phyloP scores from a whole-genome alignment of 2,113 vertebrate species.

The Stomatorhinus ivindoensis region DNA sequence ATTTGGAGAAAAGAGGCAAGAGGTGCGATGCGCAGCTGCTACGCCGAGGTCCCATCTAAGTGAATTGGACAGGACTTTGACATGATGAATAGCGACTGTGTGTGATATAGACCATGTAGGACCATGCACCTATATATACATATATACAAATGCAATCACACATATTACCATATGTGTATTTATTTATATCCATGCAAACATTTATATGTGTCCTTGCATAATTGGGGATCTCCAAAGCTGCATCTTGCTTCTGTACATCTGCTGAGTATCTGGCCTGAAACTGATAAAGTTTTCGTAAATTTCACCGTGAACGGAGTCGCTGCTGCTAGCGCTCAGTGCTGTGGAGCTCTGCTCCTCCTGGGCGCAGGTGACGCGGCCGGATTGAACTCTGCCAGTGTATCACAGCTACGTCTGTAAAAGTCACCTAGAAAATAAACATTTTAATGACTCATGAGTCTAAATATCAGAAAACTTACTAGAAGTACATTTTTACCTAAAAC shows the following conservation, averaged over 20 bases:
- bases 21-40: slow-evolving; percentile 47
- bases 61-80: neutral
- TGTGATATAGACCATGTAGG: neutral
- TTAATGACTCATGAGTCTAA: neutral
- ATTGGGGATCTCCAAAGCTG: neutral
- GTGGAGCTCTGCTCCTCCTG: slow-evolving; percentile 26
- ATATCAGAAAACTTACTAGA: neutral
- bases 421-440: neutral
- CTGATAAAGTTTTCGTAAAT: slow-evolving; percentile 20
- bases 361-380: slow-evolving; percentile 18
- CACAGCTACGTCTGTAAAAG: neutral
- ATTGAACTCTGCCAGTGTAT: neutral
- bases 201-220: neutral
- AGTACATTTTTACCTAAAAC: no score
- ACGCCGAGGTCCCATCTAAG: neutral
- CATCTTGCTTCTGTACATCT: slow-evolving; percentile 17
- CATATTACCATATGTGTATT: neutral
- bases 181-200: neutral
- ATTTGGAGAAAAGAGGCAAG: slow-evolving; percentile 29
- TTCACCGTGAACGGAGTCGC: slow-evolving; percentile 34
- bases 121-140: neutral
- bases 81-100: neutral
- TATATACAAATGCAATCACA: neutral
- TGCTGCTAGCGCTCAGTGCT: slow-evolving; percentile 32
- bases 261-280: slow-evolving; percentile 15